Evolutionary conservation across 2,888 invertebrate species (phyloP).

Genomic region (Pogonocherus hispidulus): DNA sequence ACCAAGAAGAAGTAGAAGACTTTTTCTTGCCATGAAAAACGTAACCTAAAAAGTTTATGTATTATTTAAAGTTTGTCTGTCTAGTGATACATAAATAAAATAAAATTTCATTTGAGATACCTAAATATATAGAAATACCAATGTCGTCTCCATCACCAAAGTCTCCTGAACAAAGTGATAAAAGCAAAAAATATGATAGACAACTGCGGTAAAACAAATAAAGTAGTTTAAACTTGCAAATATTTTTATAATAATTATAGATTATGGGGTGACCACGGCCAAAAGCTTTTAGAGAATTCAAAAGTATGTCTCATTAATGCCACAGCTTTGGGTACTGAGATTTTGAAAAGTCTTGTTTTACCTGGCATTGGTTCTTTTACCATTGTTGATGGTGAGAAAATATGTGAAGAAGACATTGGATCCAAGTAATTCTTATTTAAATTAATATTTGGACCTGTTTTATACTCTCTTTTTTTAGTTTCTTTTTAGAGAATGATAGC

Average conservation of each 20-base stretch:
- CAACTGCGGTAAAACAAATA: conserved; percentile 71
- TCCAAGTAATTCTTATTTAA: conserved; percentile 79
- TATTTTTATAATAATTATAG: conserved; percentile 69
- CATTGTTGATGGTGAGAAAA: conserved; percentile 90
- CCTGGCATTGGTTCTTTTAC: conserved; percentile 95
- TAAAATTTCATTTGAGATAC: too few relatives aligned
- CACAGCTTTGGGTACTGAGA: conserved; percentile 93
- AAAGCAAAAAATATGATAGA: conserved; percentile 81
- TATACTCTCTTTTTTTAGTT: conserved; percentile 71
- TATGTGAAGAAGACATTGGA: conserved; percentile 93
- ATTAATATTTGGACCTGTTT: neutral
- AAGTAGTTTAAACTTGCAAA: neutral
- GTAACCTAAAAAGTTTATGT: too few relatives aligned
- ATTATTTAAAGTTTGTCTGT: too few relatives aligned
- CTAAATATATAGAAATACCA: neutral
- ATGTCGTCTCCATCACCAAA: conserved; percentile 78
- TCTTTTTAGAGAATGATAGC: conserved; percentile 88
- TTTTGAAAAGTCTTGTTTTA: conserved; percentile 93
- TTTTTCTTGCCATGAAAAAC: too few relatives aligned
- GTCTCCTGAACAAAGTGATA: conserved; percentile 78
- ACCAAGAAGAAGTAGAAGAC: too few relatives aligned
- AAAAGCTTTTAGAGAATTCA: conserved; percentile 87
- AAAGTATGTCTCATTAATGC: conserved; percentile 96
- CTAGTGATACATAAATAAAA: too few relatives aligned
- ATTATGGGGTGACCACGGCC: conserved; percentile 99